Conservation (phyloP, 1,140 invertebrate genomes). For the Drosophila seguyi region DNA sequence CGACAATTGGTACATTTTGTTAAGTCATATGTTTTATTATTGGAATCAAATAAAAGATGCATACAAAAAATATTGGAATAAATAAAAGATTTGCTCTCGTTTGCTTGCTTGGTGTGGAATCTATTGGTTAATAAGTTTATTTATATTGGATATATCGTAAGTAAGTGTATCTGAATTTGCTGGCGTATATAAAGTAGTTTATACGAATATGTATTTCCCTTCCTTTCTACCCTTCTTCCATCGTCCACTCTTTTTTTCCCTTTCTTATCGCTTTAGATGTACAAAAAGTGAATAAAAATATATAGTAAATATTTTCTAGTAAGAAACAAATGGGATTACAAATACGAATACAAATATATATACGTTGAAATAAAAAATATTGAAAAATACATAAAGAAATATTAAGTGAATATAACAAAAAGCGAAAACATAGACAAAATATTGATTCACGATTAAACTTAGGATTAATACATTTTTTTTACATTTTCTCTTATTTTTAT, state of each 20-base stretch:
- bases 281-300: conserved; percentile 61
- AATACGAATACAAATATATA: conserved; percentile 30
- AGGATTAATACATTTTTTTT: conserved; percentile 55
- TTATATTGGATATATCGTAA: conserved; percentile 44
- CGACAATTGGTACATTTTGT: conserved; percentile 10
- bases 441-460: conserved; percentile 72
- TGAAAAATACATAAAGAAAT: conserved; percentile 27
- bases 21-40: conserved; percentile 48
- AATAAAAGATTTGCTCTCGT: conserved; percentile 37
- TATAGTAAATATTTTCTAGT: conserved; percentile 49
- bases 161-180: conserved; percentile 46
- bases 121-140: conserved; percentile 72
- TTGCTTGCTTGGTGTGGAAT: conserved; percentile 44
- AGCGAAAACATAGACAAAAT: conserved; percentile 56
- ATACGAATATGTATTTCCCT: conserved; percentile 66
- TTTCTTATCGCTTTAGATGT: conserved; percentile 31
- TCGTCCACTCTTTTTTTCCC: conserved; percentile 1
- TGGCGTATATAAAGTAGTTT: conserved; percentile 46
- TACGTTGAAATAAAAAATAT: conserved; percentile 33
- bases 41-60: conserved; percentile 50
- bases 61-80: conserved; percentile 31
- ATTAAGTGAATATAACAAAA: conserved; percentile 29
- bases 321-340: conserved; percentile 47
- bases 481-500: conserved; percentile 47
- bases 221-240: conserved; percentile 34